Evolutionary conservation across 2,888 invertebrate species (phyloP), one percentile per base, ranked within the genome.

Genomic region (Eurytoma adleriae): DNA sequence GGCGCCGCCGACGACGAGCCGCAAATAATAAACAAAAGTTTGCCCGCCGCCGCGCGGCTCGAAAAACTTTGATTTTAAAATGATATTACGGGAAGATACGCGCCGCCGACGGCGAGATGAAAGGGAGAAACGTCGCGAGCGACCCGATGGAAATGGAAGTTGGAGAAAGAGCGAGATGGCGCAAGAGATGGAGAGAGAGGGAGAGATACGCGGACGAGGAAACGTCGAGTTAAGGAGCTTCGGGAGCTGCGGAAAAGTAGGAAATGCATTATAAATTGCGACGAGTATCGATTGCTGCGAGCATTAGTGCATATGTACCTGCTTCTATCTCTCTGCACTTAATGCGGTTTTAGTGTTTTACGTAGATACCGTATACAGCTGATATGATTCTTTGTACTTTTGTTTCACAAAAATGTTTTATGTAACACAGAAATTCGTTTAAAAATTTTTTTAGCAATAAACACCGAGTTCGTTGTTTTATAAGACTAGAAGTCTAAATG

Each of bases 41-140:
- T 79, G 83, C 16, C 20, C 13, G 20, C 27, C 16, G 50, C 24
- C 30, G 30, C 30, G 30, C 30, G 30, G 7, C 50, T 30, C 68
- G 61, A 73, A 83, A 86, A 89, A 89, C 88, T 90, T 90, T 87
- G 88, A 86, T 89, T 89, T 88, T 88, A 89, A 88, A 90, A 89
- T 88, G 87, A 88, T 88, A 88, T 89, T 88, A 87, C 73, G 74
- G 59, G 52, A 71, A 24, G 48, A 83, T 83, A 78, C 77, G 67
- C 72, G 70, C 18, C 20, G 40, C 16, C 52, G 20, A 27, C 18
- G 48, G 14, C 16, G 13, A 50, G 74, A 75, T 48, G 71, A 70
- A 74, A 54, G 20, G 16, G 50, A 54, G 59, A 52, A 59, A 20
- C 20, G 48, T 52, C 10, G 16, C 54, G 54, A 0, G 54, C 5